Base-by-base conservation (phyloP, 2,888 invertebrate genomes). In the Rhabditoides inermis region DNA sequence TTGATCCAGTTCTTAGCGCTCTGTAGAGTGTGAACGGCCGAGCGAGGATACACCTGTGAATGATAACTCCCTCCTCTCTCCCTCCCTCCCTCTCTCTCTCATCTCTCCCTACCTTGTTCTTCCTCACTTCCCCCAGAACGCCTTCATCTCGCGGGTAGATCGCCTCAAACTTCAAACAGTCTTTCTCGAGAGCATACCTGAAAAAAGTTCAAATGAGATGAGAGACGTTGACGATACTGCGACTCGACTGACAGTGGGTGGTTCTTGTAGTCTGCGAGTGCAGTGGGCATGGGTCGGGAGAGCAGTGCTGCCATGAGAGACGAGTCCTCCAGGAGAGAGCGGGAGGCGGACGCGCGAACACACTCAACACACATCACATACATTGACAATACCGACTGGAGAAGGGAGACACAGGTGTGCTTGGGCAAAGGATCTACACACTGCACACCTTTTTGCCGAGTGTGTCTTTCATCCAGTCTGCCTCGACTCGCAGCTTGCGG, bases 1-100 rank as follows among this genome's bases (percentile, higher is more conserved):
- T 88, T 90, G 20, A 91, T 78, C 95, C 98, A 98, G 45, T 86
- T 88, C 68, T 94, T 91, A 42, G 90, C 81, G 0, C 92, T 89
- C 69, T 87, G 86, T 32, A 92, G 71, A 0, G 84, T 83, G 75
- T 88, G 84, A 0, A 98, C 88, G 77, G 88, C 88, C 61, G 87
- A 86, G 10, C 94, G 82, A 0, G 90, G 84, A 79, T 88, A 94
- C 20, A 98, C 86, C 50, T 50, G 22, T 15, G 28, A 5, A 45
- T 7, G 4, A 15, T 42, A n/a, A n/a, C n/a, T n/a, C 26, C 41
- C 41, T 12, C n/a, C n/a, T n/a, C n/a, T n/a, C n/a, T n/a, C n/a
- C n/a, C n/a, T n/a, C n/a, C n/a, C n/a, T n/a, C n/a, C n/a, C n/a
- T n/a, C n/a, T n/a, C n/a, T n/a, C n/a, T n/a, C n/a, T n/a, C n/a